These are phyloP conservation scores for Takifugu rubripes DNA, from an alignment of 2,797 vertebrate species.

Conservation along the genomic window DNA sequence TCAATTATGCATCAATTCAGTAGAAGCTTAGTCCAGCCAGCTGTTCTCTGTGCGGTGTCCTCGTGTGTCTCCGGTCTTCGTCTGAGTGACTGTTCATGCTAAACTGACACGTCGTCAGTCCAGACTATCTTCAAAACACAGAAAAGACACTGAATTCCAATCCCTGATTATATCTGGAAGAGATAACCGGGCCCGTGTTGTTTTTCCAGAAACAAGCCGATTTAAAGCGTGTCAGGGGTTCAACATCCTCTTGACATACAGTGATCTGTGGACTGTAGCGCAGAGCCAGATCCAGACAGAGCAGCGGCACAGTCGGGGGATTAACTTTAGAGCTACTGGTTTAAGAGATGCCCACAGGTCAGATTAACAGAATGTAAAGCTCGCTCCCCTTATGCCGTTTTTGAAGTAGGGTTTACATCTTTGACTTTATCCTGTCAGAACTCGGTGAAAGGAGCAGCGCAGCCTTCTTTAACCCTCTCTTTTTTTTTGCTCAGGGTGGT, in stretches of 20 bases:
- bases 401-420: constrained; percentile 63
- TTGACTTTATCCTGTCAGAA: constrained; percentile 45
- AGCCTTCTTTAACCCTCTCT: constrained; percentile 1
- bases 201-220: constrained; percentile 34
- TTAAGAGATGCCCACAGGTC: constrained; percentile 61
- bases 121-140: constrained; percentile 9
- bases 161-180: constrained; percentile 24
- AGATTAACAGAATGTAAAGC: constrained; percentile 65
- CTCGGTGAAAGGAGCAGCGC: constrained; percentile 31
- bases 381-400: constrained; percentile 39
- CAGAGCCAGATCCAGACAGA: constrained; percentile 14
- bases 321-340: constrained; percentile 59
- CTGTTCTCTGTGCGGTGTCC: constrained; percentile 10
- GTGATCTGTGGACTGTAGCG: constrained; percentile 33
- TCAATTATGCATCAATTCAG: constrained; percentile 5
- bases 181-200: constrained; percentile 13
- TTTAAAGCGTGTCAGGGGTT: constrained; percentile 27
- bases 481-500: background rate
- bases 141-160: constrained; percentile 15
- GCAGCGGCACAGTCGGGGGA: constrained; percentile 46
- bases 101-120: constrained; percentile 35
- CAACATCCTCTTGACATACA: constrained; percentile 36
- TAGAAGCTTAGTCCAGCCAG: constrained; percentile 17
- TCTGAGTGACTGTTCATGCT: constrained; percentile 7
- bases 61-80: background rate